Evolutionary conservation across 2,113 vertebrate species (phyloP).

Genomic region (Phylloscopus trochilus): DNA sequence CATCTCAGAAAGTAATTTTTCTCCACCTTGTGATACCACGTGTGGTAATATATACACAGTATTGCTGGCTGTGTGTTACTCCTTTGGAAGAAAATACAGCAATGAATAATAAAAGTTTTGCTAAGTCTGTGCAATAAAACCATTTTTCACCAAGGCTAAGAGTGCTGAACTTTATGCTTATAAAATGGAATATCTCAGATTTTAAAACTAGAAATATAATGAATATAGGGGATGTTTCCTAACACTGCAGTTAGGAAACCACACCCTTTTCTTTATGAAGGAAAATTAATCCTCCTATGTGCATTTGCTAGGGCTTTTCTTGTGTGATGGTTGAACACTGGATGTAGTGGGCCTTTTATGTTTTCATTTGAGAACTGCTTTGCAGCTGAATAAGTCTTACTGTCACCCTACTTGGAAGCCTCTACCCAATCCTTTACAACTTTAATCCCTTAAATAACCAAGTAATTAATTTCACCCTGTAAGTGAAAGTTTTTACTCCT

Average conservation of each 20-base stretch:
- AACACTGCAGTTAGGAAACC: not conserved
- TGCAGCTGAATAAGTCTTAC: not conserved
- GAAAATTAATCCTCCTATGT: not conserved
- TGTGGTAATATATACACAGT: not conserved
- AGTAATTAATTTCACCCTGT: not conserved
- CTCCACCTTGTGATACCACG: not conserved
- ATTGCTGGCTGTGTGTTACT: not conserved
- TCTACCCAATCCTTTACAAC: not conserved
- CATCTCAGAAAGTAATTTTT: not conserved
- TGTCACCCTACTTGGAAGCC: not conserved
- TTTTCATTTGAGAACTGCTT: not conserved
- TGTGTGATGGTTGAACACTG: not conserved
- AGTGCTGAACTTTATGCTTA: not conserved
- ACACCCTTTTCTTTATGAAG: not conserved
- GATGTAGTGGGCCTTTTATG: not conserved
- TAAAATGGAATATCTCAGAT: not conserved
- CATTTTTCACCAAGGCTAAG: not conserved
- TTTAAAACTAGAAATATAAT: not conserved
- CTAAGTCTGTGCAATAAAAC: not conserved
- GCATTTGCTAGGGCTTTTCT: not conserved
- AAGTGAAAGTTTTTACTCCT: not conserved
- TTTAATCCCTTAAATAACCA: slow-evolving; percentile 21
- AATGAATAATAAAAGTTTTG: not conserved
- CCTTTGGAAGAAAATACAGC: not conserved
- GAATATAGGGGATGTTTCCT: not conserved